phyloP scores from a whole-genome alignment of 2,888 invertebrate species.

The Exocentrus adspersus region DNA sequence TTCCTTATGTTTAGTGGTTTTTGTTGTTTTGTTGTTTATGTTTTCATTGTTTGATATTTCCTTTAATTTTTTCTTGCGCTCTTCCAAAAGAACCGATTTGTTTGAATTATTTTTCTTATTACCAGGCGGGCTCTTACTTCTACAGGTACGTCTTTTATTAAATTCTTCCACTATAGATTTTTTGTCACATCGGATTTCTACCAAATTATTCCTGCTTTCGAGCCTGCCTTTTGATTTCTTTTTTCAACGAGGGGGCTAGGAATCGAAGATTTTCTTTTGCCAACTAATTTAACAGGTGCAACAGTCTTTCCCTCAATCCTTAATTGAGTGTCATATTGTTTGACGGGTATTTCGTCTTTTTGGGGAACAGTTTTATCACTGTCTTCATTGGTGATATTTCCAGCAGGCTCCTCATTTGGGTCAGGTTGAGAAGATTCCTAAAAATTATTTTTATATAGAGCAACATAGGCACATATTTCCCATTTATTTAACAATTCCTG shows the following conservation, averaged over 20 bases:
- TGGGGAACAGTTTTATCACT: too few species aligned
- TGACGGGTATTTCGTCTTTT: background rate
- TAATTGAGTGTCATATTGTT: background rate
- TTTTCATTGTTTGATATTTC: conserved; percentile 57
- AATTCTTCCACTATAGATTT: conserved; percentile 16
- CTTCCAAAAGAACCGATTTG: conserved; percentile 10
- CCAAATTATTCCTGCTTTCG: conserved; percentile 5
- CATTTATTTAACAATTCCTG: too few species aligned
- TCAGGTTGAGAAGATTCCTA: too few species aligned
- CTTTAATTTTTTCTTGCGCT: conserved; percentile 44
- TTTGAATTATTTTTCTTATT: conserved; percentile 9
- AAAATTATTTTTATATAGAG: too few species aligned
- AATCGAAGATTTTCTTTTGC: conserved; percentile 10
- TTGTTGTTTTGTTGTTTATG: background rate
- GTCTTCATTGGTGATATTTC: too few species aligned
- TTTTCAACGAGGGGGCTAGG: background rate
- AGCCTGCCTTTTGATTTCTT: conserved; percentile 21
- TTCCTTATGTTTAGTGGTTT: conserved; percentile 58
- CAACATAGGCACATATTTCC: too few species aligned
- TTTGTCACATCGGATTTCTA: background rate
- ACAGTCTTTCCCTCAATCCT: background rate
- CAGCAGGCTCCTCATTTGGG: too few species aligned
- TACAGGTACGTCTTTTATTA: conserved; percentile 27
- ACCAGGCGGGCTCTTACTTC: background rate
- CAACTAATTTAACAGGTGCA: conserved; percentile 2